Conservation (phyloP, 2,888 invertebrate species). For the Amphiduros pacificus region DNA sequence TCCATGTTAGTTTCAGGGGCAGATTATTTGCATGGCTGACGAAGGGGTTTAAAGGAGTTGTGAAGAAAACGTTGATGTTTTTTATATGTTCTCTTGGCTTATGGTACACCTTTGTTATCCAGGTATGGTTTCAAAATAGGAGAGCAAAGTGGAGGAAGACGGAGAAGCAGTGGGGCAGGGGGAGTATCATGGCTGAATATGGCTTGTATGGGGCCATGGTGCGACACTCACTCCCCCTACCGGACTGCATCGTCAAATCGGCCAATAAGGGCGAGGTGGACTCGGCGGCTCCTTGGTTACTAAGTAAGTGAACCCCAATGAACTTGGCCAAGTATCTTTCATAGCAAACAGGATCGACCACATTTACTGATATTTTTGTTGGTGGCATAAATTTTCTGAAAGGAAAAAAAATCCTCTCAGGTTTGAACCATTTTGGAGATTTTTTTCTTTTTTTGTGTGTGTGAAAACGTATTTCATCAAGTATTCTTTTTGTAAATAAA, state of each 20-base stretch:
- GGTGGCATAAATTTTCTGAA: no score
- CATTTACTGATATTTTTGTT: no score
- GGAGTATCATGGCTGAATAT: slow-evolving; percentile 99
- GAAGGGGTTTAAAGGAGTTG: no score
- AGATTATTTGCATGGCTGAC: no score
- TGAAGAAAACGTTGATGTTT: no score
- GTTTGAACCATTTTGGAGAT: not conserved
- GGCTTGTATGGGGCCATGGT: slow-evolving; percentile 99
- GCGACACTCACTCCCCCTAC: slow-evolving; percentile 94
- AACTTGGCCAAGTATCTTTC: no score
- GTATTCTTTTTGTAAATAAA: no score
- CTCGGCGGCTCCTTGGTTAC: slow-evolving; percentile 91
- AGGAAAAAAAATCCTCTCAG: not conserved
- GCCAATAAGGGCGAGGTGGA: slow-evolving; percentile 86
- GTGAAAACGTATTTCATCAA: no score
- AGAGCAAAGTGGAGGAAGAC: slow-evolving; percentile 99
- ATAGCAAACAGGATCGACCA: no score
- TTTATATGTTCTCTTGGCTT: no score
- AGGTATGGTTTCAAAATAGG: slow-evolving; percentile 99
- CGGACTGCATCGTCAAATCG: slow-evolving; percentile 96
- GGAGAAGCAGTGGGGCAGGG: slow-evolving; percentile 98
- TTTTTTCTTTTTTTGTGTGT: not conserved
- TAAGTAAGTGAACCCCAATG: slow-evolving; percentile 73
- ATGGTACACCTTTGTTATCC: no score
- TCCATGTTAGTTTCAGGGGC: no score